Conservation (phyloP, 2,888 invertebrate genomes). For the Ephialtes manifestator region DNA sequence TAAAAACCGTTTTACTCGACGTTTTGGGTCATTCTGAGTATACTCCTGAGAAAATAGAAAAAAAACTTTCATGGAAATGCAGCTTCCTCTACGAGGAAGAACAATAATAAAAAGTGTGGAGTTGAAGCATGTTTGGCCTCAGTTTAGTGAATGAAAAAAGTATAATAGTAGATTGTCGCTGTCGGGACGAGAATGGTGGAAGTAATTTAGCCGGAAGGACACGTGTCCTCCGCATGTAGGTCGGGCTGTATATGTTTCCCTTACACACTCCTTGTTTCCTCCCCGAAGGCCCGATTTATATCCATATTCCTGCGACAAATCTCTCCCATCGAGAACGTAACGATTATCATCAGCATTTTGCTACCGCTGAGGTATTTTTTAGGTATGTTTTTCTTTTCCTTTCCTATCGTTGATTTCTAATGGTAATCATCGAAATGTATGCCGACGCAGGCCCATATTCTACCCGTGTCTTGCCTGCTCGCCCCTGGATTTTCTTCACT, state of each 20-base stretch:
- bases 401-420: not conserved
- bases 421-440: constrained; percentile 1
- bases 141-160: too few relatives aligned
- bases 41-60: too few relatives aligned
- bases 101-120: too few relatives aligned
- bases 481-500: not conserved
- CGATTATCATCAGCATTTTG: not conserved
- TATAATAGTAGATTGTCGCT: too few relatives aligned
- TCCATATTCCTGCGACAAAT: constrained; percentile 8
- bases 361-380: not conserved
- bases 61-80: too few relatives aligned
- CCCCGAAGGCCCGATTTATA: not conserved
- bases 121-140: too few relatives aligned
- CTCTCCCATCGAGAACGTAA: not conserved
- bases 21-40: too few relatives aligned
- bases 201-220: constrained; percentile 7
- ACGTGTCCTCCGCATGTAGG: not conserved
- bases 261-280: not conserved
- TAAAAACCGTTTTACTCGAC: too few relatives aligned
- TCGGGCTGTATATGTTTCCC: not conserved
- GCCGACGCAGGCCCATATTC: not conserved
- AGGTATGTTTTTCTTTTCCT: not conserved
- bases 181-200: not conserved
- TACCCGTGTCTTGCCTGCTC: not conserved
- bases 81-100: too few relatives aligned